Percentiles rank a stretch among this genome's conserved stretches.
Conservation (phyloP, 1,140 invertebrate genomes). For the Eueides isabella region DNA sequence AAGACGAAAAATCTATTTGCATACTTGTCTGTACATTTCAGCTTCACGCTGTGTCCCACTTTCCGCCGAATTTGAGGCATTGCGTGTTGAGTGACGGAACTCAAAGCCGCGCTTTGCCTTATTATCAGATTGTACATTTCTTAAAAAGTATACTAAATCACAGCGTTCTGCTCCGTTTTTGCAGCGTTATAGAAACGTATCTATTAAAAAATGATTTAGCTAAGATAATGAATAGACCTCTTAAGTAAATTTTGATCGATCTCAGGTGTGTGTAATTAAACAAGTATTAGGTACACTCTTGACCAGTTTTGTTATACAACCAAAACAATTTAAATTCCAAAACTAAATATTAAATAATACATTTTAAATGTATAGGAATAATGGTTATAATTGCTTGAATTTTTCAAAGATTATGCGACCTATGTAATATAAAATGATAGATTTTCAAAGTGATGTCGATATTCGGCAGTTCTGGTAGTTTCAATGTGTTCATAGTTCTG, state of each 20-base stretch:
- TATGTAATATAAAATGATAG: background rate
- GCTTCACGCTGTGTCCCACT: too few relatives aligned
- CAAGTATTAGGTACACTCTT: constrained; percentile 34
- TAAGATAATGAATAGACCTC: background rate
- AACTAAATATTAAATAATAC: background rate
- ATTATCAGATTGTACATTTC: too few relatives aligned
- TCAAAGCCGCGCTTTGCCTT: too few relatives aligned
- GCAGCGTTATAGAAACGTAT: too few relatives aligned
- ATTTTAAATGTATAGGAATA: background rate
- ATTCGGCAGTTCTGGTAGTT: constrained; percentile 38
- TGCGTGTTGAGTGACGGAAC: too few relatives aligned
- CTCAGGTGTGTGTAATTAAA: constrained; percentile 45
- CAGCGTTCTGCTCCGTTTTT: too few relatives aligned
- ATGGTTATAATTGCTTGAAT: background rate
- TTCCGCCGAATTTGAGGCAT: too few relatives aligned
- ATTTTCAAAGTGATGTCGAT: constrained; percentile 33
- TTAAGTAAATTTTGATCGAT: constrained; percentile 36
- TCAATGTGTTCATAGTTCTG: constrained; percentile 48
- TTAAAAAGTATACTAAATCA: too few relatives aligned
- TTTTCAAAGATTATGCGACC: background rate
- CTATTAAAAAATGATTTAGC: background rate
- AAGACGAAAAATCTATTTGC: too few relatives aligned
- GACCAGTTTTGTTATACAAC: constrained; percentile 22
- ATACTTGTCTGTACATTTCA: too few relatives aligned
- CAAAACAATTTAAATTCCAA: background rate